Conservation (phyloP, 2,113 vertebrate genomes). For the Odontesthes bonariensis region DNA sequence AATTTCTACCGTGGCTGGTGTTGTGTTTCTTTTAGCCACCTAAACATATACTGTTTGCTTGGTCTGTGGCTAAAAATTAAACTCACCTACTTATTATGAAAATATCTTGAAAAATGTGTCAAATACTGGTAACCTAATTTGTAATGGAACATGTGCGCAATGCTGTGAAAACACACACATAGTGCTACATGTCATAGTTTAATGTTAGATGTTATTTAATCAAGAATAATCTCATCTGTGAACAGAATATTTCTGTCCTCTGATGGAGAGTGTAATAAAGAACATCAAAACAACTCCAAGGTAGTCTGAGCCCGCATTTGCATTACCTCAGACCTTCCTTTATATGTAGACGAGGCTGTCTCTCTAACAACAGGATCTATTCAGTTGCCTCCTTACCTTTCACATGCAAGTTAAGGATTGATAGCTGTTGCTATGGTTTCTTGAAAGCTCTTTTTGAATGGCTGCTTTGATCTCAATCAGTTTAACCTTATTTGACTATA, state of each 20-base stretch:
- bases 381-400: slow-evolving; percentile 60
- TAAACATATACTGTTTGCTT: too few relatives aligned
- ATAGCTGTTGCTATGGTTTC: slow-evolving; percentile 63
- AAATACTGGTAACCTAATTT: not conserved
- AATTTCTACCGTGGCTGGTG: too few relatives aligned
- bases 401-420: slow-evolving; percentile 67
- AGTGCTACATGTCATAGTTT: not conserved
- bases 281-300: not conserved
- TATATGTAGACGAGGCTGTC: slow-evolving; percentile 43
- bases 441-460: not conserved
- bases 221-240: not conserved
- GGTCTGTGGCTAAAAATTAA: not conserved
- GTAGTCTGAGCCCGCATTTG: not conserved
- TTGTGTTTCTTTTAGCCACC: not conserved
- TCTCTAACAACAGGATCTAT: slow-evolving; percentile 19
- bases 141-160: not conserved
- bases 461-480: not conserved
- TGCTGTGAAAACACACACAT: not conserved
- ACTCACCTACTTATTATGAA: not conserved
- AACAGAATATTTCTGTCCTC: not conserved
- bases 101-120: not conserved
- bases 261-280: not conserved
- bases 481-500: not conserved
- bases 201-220: not conserved
- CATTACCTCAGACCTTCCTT: slow-evolving; percentile 13